Percentiles rank a stretch among this genome's conserved stretches.
Conservation (phyloP, 2,797 vertebrate species). For the Knipowitschia caucasica region DNA sequence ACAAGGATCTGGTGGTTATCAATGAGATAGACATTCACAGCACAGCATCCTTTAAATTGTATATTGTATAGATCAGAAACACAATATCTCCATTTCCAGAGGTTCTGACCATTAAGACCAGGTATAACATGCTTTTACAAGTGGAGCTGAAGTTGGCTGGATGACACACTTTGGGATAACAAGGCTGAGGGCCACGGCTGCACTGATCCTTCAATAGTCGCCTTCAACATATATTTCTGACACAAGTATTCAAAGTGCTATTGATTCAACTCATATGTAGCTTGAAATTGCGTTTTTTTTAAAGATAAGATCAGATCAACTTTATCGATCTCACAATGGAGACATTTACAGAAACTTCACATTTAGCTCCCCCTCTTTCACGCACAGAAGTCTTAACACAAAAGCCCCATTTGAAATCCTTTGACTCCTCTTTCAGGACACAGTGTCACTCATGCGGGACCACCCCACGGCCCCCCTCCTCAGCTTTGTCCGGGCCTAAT, state of each 20-base stretch:
- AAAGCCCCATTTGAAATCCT: conserved; percentile 31
- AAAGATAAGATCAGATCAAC: too few species aligned
- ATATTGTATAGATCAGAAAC: too few species aligned
- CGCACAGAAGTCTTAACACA: conserved; percentile 1
- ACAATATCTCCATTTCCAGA: too few species aligned
- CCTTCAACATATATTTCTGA: not conserved
- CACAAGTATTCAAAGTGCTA: not conserved
- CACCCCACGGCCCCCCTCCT: conserved; percentile 32
- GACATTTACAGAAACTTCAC: too few species aligned
- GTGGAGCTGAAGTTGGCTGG: too few species aligned
- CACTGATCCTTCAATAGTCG: not conserved
- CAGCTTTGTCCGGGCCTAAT: conserved; percentile 40
- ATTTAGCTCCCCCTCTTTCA: not conserved
- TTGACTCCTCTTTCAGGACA: conserved; percentile 55
- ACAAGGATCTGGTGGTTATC: not conserved
- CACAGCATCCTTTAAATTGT: too few species aligned
- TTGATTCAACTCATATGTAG: not conserved
- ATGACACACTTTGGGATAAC: too few species aligned
- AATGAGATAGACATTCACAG: not conserved
- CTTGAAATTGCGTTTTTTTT: not conserved
- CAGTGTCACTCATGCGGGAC: conserved; percentile 54
- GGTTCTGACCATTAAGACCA: too few species aligned
- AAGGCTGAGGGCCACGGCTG: too few species aligned
- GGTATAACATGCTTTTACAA: too few species aligned
- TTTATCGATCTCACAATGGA: too few species aligned